These are phyloP conservation scores for Mormoops blainvillei DNA, from an alignment of 2,113 vertebrate genomes.

Conservation along the genomic window DNA sequence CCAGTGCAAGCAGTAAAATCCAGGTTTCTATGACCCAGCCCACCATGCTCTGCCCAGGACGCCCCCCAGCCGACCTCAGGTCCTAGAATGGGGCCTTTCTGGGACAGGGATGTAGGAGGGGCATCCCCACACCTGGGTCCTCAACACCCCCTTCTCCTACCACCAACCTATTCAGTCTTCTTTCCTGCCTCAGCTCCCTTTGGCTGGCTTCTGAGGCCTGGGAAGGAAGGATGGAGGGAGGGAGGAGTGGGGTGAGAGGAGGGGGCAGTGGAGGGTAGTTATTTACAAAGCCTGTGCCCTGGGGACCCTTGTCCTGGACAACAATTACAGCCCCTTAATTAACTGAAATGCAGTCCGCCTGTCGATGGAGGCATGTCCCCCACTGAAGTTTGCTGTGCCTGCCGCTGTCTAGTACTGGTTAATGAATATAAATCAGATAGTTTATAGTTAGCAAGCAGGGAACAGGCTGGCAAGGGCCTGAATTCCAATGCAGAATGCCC, in stretches of 20 bases:
- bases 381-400: slow-evolving; percentile 78
- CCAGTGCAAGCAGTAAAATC: background rate
- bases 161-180: background rate
- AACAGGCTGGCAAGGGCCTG: slow-evolving; percentile 82
- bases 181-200: background rate
- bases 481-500: slow-evolving; percentile 86
- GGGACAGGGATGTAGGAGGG: background rate
- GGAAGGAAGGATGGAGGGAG: background rate
- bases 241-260: background rate
- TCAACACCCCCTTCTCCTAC: background rate
- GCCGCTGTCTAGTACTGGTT: slow-evolving; percentile 84
- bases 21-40: background rate
- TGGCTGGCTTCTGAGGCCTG: slow-evolving; percentile 7
- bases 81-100: background rate
- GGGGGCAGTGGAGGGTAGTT: slow-evolving; percentile 80
- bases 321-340: slow-evolving; percentile 87
- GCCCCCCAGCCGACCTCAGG: background rate
- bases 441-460: slow-evolving; percentile 88
- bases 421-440: slow-evolving; percentile 92
- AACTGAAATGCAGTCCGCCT: slow-evolving; percentile 84
- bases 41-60: background rate
- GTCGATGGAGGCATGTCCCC: slow-evolving; percentile 81
- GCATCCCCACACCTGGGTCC: background rate
- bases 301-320: slow-evolving; percentile 85
- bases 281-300: slow-evolving; percentile 83